These are phyloP conservation scores for Oryzias curvinotus DNA, from an alignment of 2,113 vertebrate genomes.

Conservation along the genomic window DNA sequence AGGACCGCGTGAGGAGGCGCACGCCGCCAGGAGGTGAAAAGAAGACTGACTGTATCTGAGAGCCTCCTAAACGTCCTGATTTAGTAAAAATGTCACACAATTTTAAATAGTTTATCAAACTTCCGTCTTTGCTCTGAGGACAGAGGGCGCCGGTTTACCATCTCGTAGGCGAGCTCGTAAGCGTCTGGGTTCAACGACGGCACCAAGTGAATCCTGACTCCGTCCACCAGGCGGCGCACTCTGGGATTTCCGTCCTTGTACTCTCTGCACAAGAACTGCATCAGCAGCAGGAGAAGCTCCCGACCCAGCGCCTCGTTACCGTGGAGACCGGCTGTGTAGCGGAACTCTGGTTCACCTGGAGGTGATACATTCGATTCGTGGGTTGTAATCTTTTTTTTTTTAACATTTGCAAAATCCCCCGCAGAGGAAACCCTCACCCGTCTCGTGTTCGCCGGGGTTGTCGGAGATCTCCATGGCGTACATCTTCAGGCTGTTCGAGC, in stretches of 20 bases:
- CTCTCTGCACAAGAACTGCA: slow-evolving; percentile 96
- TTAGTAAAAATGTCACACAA: too few relatives aligned
- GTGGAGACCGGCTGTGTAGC: slow-evolving; percentile 92
- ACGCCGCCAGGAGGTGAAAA: neutral
- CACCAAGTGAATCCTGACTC: slow-evolving; percentile 91
- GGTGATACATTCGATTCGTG: too few relatives aligned
- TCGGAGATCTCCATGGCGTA: slow-evolving; percentile 96
- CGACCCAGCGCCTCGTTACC: slow-evolving; percentile 92
- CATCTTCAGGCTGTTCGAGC: slow-evolving; percentile 88
- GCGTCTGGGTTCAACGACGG: slow-evolving; percentile 93
- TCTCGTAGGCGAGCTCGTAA: slow-evolving; percentile 87
- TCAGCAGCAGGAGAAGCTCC: slow-evolving; percentile 89
- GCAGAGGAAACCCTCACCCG: slow-evolving; percentile 61
- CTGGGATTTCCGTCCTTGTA: slow-evolving; percentile 89
- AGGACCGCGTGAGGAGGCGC: neutral
- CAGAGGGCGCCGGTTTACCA: slow-evolving; percentile 69
- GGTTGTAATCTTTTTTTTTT: too few relatives aligned
- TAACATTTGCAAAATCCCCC: too few relatives aligned
- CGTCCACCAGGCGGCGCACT: slow-evolving; percentile 85
- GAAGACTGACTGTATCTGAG: neutral
- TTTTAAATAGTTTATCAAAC: too few relatives aligned
- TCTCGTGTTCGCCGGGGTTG: slow-evolving; percentile 91
- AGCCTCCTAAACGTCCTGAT: neutral
- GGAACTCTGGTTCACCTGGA: slow-evolving; percentile 92
- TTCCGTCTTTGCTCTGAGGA: neutral